phyloP scores from a whole-genome alignment of 2,113 vertebrate genomes.

The Siphamia tubifer region DNA sequence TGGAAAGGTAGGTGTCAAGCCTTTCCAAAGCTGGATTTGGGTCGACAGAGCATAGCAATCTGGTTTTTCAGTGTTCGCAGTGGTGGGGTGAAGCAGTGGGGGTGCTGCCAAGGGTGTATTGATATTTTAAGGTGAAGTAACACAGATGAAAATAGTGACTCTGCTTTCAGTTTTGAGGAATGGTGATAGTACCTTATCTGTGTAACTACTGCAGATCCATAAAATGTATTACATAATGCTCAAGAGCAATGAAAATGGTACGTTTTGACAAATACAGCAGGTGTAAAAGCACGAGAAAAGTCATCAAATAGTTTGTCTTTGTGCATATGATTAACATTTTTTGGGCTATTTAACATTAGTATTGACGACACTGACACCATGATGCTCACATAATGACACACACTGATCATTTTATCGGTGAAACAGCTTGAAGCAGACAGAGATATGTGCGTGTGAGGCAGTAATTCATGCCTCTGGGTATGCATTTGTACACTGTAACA shows the following conservation, averaged over 20 bases:
- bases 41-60: constrained; percentile 63
- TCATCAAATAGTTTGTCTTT: background rate
- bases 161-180: constrained; percentile 20
- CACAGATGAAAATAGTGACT: constrained; percentile 38
- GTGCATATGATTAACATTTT: background rate
- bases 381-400: constrained; percentile 10
- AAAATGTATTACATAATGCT: constrained; percentile 29
- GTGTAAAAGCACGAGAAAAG: background rate
- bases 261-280: background rate
- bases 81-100: constrained; percentile 35
- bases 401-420: constrained; percentile 5
- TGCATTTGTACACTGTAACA: constrained; percentile 35
- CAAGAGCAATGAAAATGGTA: background rate
- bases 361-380: constrained; percentile 11
- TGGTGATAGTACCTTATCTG: constrained; percentile 18
- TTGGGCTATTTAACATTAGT: too few species aligned
- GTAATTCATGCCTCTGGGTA: constrained; percentile 21
- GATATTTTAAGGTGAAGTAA: constrained; percentile 65
- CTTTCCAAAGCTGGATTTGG: constrained; percentile 69
- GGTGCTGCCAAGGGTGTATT: constrained; percentile 62
- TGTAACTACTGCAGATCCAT: constrained; percentile 15
- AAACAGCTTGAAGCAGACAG: constrained; percentile 34
- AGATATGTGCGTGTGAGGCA: background rate
- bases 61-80: constrained; percentile 34
- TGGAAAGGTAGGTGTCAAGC: constrained; percentile 65